Base-by-base conservation (phyloP, 1,140 invertebrate genomes). In the Lepidurus packardi region DNA sequence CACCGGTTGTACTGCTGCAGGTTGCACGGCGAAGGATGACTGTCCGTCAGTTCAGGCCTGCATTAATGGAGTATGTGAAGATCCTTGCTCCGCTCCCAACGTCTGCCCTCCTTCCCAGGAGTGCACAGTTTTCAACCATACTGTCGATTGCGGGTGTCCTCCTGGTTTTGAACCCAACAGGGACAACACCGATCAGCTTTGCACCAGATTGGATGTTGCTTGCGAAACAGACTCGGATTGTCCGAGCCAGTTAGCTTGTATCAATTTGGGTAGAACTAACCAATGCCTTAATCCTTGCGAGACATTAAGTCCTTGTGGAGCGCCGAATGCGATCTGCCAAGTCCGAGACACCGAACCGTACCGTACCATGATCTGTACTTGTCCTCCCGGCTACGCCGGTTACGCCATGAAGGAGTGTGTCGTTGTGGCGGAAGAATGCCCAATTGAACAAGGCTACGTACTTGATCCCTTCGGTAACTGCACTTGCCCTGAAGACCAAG, bases 21-120 rank as follows among this genome's bases (percentile, higher is more conserved):
- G 94, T n/a, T 97, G 95, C 85, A 89, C 90, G 81, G 92, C 92
- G 77, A 94, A 95, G 83, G 92, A 92, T 79, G 94, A 97, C 80
- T 97, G 95, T 86, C 93, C 94, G 1, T 86, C 87, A 44, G 92
- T 95, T 81, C 90, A 92, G 83, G 90, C 92, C 80, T 97, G 95
- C 83, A 89, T 92, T 73, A 94, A 94, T 81, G 90, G 90, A 76
- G 92, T 94, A 81, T 97, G 95, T 85, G 89, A 93, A 16, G 90
- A 94, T 84, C 94, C 94, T 1, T 97, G 95, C 82, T 83, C 93
- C 1, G 42, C 81, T 43, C 89, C 90, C 74, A 91, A 92, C 82
- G 89, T 90, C 9, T 97, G 95, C 83, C 90, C 93, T 0, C 87
- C 89, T 0, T 85, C 90, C 75, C 92, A 94, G 1, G 89, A 93